phyloP scores from a whole-genome alignment of 1,140 invertebrate genomes.

The Pseudomyrmex flavicornis region DNA sequence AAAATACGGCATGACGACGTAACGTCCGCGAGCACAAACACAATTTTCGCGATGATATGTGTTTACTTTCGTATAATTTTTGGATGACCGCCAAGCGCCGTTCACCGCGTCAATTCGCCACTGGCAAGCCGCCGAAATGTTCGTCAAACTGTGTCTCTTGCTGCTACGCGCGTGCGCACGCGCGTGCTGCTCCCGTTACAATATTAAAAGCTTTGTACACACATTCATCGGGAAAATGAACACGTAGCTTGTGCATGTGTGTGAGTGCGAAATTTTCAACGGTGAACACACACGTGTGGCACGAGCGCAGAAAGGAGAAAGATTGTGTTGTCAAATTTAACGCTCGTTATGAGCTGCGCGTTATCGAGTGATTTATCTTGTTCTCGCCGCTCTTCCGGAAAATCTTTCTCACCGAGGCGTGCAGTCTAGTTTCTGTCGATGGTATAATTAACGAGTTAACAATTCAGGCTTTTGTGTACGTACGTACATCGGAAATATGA shows the following conservation, averaged over 20 bases:
- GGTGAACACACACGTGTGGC: conserved; percentile 42
- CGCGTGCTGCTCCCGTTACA: conserved; percentile 23
- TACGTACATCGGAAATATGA: neutral
- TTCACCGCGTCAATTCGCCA: conserved; percentile 68
- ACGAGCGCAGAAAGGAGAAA: conserved; percentile 29
- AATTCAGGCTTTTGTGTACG: neutral
- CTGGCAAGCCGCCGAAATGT: conserved; percentile 74
- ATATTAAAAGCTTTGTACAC: conserved; percentile 21
- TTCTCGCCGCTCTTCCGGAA: conserved; percentile 33
- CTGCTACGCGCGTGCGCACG: neutral
- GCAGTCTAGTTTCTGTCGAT: conserved; percentile 7
- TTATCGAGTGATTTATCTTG: conserved; percentile 42
- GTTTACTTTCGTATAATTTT: conserved; percentile 73
- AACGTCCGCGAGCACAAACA: conserved; percentile 56
- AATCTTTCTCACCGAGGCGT: conserved; percentile 18
- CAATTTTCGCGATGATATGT: conserved; percentile 59
- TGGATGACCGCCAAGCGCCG: conserved; percentile 65
- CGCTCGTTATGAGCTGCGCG: conserved; percentile 9
- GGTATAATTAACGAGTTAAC: neutral
- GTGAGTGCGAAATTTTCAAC: neutral
- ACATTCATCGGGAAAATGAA: conserved; percentile 56
- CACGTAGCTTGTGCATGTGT: neutral
- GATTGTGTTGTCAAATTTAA: conserved; percentile 67
- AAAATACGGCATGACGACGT: conserved; percentile 29
- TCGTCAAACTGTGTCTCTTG: conserved; percentile 67